Percentiles rank a stretch among this genome's conserved stretches.
phyloP scores from a whole-genome alignment of 2,888 invertebrate genomes.

The Gisinianus flammeolus region DNA sequence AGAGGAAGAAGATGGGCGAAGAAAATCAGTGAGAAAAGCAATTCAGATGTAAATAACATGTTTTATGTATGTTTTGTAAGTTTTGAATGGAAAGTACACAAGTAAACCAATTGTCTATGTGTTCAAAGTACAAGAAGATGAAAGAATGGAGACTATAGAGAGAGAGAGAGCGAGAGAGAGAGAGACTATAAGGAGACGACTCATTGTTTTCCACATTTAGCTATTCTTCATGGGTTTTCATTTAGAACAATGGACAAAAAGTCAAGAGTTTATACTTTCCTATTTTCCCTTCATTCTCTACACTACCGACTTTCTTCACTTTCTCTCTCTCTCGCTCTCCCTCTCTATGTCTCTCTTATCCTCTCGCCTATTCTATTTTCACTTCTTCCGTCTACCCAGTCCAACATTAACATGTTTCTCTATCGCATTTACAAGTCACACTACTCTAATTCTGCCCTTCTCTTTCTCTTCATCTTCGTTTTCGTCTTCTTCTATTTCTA shows the following conservation, averaged over 20 bases:
- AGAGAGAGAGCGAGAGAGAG: background rate
- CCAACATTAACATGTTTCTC: too few relatives aligned
- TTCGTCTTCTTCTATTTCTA: too few relatives aligned
- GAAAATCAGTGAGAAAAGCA: background rate
- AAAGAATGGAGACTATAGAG: background rate
- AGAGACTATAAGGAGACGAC: background rate
- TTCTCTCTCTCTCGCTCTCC: too few relatives aligned
- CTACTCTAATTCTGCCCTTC: too few relatives aligned
- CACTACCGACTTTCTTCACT: too few relatives aligned
- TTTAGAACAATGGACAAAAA: background rate
- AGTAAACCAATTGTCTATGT: background rate
- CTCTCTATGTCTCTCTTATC: too few relatives aligned
- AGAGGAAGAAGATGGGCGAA: background rate
- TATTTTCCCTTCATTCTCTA: background rate
- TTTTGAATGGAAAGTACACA: background rate
- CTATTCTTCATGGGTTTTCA: background rate
- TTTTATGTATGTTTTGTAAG: background rate
- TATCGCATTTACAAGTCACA: too few relatives aligned
- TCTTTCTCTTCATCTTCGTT: too few relatives aligned
- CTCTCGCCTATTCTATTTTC: too few relatives aligned
- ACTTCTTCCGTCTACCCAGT: too few relatives aligned
- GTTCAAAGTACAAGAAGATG: background rate
- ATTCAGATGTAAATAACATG: background rate
- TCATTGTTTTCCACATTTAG: background rate
- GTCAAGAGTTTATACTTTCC: background rate